Percentiles rank a stretch among this genome's conserved stretches.
These are phyloP conservation scores for Taurulus bubalis DNA, from an alignment of 2,113 vertebrate species.

Conservation along the genomic window DNA sequence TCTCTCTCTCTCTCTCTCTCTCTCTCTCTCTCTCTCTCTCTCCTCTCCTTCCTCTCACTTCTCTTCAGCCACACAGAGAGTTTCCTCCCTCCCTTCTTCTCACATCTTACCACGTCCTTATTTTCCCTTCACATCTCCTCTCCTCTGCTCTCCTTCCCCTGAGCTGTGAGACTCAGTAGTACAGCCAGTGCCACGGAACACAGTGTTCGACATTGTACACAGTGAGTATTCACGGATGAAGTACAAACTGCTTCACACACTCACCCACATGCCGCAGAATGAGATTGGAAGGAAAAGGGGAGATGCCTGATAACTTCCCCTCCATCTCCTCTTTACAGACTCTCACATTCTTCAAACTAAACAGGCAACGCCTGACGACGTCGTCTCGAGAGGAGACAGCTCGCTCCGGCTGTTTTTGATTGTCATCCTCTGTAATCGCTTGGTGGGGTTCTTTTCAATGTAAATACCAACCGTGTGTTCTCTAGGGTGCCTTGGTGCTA, in stretches of 20 bases:
- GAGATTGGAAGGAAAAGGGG: not conserved
- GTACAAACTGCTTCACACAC: conserved; percentile 41
- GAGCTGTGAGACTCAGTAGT: conserved; percentile 18
- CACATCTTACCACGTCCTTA: conserved; percentile 57
- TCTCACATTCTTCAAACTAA: not conserved
- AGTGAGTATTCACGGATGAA: conserved; percentile 32
- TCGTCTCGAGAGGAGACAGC: not conserved
- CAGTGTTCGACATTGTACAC: conserved; percentile 42
- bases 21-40: conserved; percentile 27
- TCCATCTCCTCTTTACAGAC: not conserved
- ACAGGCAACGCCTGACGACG: not conserved
- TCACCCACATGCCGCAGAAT: conserved; percentile 25
- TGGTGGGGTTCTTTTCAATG: not conserved
- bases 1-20: conserved; percentile 14
- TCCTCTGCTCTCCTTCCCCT: conserved; percentile 12
- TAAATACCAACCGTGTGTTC: not conserved
- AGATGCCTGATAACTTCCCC: not conserved
- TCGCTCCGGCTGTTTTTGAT: not conserved
- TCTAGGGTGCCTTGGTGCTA: not conserved
- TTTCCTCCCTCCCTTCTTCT: conserved; percentile 45
- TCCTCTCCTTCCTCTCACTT: conserved; percentile 37
- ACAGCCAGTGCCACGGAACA: conserved; percentile 31
- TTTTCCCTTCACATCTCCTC: conserved; percentile 26
- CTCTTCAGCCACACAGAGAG: conserved; percentile 16
- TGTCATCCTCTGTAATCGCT: not conserved